Base-by-base conservation (phyloP, 2,113 vertebrate species). In the Cercopithecus mona region DNA sequence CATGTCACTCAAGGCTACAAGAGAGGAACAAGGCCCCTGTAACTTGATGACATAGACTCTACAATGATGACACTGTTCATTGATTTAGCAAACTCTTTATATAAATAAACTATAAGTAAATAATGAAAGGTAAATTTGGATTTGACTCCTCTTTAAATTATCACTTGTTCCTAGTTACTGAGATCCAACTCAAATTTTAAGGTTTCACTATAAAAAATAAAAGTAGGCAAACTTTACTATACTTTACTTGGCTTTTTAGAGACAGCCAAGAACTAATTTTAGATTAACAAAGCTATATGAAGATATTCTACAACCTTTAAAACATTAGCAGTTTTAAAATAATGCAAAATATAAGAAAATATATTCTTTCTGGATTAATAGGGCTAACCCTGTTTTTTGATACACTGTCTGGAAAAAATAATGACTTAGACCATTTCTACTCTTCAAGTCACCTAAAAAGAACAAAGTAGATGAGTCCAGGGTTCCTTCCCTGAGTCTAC, bases 401-500 rank as follows among this genome's bases (percentile, higher is more conserved):
- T 86, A 45, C 78, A 86, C 87, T 83, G 85, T 84, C 83, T 96
- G 59, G 70, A 45, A 90, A 72, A 95, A 72, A 94, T 12, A 55
- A 57, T 83, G 14, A 92, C 43, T 91, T 82, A 83, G 85, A 40
- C 75, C 43, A 72, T 92, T 92, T 92, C 89, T 97, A 82, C 89
- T 84, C 66, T 88, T 90, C 38, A 80, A 95, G 43, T 25, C 59
- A 92, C 30, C 55, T 80, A 83, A 93, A 95, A 96, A 97, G 94
- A 93, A 96, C 92, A 94, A 94, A 96, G 75, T 76, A 89, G 84
- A 97, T 84, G 88, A 93, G 96, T 55, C 88, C 81, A 81, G 57
- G 84, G 91, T 90, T 97, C 89, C 97, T 96, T 96, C 90, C 89
- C 96, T 57, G 45, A 83, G 50, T 76, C 87, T 68, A 89, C 80